These are phyloP conservation scores for Coccyzus lansbergi DNA, from an alignment of 2,797 vertebrate genomes.

Conservation along the genomic window DNA sequence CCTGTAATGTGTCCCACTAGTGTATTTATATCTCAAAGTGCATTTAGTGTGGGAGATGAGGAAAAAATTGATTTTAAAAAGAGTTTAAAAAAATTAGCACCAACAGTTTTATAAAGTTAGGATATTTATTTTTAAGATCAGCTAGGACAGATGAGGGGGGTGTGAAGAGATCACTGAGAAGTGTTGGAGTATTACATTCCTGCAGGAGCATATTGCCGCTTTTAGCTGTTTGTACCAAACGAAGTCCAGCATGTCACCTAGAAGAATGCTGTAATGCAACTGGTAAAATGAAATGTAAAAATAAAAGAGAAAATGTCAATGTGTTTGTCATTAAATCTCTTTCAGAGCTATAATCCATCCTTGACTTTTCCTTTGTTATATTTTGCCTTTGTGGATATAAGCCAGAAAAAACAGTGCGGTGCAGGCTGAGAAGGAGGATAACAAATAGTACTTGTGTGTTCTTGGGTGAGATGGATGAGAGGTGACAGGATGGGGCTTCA, in stretches of 20 bases:
- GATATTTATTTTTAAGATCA: neutral
- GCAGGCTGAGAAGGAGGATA: slow-evolving; percentile 44
- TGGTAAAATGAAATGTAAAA: slow-evolving; percentile 50
- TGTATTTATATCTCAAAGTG: neutral
- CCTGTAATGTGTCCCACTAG: neutral
- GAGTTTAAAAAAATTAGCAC: neutral
- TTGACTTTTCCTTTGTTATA: slow-evolving; percentile 74
- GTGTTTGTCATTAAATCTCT: slow-evolving; percentile 75
- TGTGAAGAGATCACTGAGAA: neutral
- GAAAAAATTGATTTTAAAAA: neutral
- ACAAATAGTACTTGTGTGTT: slow-evolving; percentile 48
- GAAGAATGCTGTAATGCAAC: slow-evolving; percentile 15
- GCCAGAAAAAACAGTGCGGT: slow-evolving; percentile 76
- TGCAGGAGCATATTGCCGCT: neutral
- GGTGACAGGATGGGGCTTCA: slow-evolving; percentile 12
- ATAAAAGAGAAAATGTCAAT: slow-evolving; percentile 62
- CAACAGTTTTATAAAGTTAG: neutral
- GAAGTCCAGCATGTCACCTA: slow-evolving; percentile 24
- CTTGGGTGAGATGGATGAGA: slow-evolving; percentile 44
- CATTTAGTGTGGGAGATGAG: neutral
- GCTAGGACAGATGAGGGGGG: neutral
- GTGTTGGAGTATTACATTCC: neutral
- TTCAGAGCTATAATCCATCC: slow-evolving; percentile 71
- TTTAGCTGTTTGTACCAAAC: slow-evolving; percentile 23
- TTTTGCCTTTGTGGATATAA: slow-evolving; percentile 66